Evolutionary conservation across 2,888 invertebrate genomes (phyloP).

Genomic region (Leptinotarsa rubiginosa): DNA sequence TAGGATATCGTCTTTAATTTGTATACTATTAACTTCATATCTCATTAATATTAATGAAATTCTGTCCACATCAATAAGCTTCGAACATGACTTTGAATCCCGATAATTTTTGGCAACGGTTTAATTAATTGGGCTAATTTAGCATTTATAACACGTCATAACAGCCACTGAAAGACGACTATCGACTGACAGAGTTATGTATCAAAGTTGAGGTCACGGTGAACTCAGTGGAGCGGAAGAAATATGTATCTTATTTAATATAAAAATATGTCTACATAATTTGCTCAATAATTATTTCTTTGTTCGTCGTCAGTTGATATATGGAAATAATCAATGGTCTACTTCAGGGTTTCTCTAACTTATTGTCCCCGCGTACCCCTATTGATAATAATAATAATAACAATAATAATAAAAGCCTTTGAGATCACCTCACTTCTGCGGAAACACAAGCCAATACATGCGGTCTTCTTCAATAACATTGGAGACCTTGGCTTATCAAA

Average conservation of each 20-base stretch:
- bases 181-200: neutral
- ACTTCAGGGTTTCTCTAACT: no score
- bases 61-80: slow-evolving; percentile 23
- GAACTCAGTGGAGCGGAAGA: slow-evolving; percentile 1
- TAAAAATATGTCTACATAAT: neutral
- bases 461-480: no score
- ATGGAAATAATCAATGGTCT: no score
- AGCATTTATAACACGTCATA: slow-evolving; percentile 15
- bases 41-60: slow-evolving; percentile 27
- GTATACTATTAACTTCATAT: slow-evolving; percentile 7
- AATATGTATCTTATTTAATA: neutral
- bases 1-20: slow-evolving; percentile 11
- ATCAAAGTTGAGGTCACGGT: neutral
- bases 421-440: no score
- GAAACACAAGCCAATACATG: no score
- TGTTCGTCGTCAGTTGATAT: no score
- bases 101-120: slow-evolving; percentile 21
- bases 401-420: no score
- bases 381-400: no score
- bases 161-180: slow-evolving; percentile 1
- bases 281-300: no score
- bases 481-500: no score
- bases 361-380: no score
- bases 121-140: slow-evolving; percentile 17
- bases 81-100: slow-evolving; percentile 15